phyloP scores from a whole-genome alignment of 1,140 invertebrate species.

The Drosophila teissieri region DNA sequence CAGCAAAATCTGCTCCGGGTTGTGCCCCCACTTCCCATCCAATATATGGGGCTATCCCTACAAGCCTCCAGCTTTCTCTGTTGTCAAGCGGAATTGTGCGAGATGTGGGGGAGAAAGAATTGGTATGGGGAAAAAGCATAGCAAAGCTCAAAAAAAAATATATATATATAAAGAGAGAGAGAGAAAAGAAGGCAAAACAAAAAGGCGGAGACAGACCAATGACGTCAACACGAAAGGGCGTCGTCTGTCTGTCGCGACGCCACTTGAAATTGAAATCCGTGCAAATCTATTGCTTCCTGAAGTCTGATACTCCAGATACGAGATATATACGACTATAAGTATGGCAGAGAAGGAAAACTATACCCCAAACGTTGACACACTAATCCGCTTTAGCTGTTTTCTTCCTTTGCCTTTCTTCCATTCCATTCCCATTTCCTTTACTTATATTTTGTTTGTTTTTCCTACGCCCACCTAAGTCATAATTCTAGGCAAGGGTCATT shows the following conservation, averaged over 20 bases:
- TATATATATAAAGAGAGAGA: no score
- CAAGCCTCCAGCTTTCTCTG: constrained; percentile 16
- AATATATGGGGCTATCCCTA: neutral
- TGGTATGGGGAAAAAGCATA: neutral
- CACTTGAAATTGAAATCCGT: constrained; percentile 51
- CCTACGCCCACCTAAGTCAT: constrained; percentile 33
- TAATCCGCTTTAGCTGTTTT: constrained; percentile 68
- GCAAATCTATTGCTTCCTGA: constrained; percentile 82
- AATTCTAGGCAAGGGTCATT: constrained; percentile 39
- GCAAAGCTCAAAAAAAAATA: constrained; percentile 1
- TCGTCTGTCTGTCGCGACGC: constrained; percentile 20
- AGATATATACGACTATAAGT: neutral
- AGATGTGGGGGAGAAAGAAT: neutral
- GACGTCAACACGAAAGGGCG: constrained; percentile 33
- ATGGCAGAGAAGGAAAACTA: constrained; percentile 20
- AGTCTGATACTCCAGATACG: constrained; percentile 65
- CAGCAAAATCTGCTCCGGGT: neutral
- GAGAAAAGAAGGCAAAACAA: constrained; percentile 26
- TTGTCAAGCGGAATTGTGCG: constrained; percentile 41
- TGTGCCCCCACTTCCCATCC: neutral
- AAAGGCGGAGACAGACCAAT: constrained; percentile 11
- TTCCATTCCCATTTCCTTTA: constrained; percentile 2
- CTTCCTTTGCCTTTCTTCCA: neutral
- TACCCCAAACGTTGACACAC: constrained; percentile 56
- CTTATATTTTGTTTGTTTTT: neutral